Evolutionary conservation across 2,797 vertebrate species (phyloP).

Genomic region (Sardinella longiceps): DNA sequence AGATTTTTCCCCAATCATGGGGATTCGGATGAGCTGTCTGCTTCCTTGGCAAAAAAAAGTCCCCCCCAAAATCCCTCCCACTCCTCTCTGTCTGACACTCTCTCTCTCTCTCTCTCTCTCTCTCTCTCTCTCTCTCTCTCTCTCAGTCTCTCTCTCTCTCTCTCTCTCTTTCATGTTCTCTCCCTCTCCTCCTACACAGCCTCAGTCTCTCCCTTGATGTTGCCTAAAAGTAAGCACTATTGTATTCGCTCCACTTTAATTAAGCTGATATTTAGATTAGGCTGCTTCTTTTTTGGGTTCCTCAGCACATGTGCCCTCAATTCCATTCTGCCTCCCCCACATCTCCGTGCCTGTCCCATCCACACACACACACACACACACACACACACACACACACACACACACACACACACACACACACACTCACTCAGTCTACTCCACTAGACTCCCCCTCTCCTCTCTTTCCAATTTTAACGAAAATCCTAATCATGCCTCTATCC

Average conservation of each 20-base stretch:
- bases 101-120: not conserved
- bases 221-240: slow-evolving; percentile 22
- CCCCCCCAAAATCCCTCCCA: not conserved
- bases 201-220: slow-evolving; percentile 12
- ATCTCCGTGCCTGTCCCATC: too few relatives aligned
- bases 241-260: slow-evolving; percentile 42
- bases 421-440: not conserved
- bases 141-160: not conserved
- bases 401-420: not conserved
- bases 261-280: slow-evolving; percentile 44
- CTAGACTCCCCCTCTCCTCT: slow-evolving; percentile 38
- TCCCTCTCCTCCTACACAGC: not conserved
- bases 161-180: not conserved
- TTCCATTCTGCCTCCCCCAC: not conserved
- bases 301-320: slow-evolving; percentile 37
- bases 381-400: not conserved
- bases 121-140: not conserved
- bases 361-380: slow-evolving; percentile 23
- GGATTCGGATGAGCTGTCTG: not conserved
- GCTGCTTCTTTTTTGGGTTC: slow-evolving; percentile 33
- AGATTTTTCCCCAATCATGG: not conserved
- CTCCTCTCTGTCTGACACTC: too few relatives aligned
- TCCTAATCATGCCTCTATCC: slow-evolving; percentile 49
- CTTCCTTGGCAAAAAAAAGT: not conserved
- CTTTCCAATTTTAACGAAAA: slow-evolving; percentile 54